Percentiles rank a stretch among this genome's conserved stretches.
Conservation (phyloP, 2,888 invertebrate species). For the Hypsopygia costalis region DNA sequence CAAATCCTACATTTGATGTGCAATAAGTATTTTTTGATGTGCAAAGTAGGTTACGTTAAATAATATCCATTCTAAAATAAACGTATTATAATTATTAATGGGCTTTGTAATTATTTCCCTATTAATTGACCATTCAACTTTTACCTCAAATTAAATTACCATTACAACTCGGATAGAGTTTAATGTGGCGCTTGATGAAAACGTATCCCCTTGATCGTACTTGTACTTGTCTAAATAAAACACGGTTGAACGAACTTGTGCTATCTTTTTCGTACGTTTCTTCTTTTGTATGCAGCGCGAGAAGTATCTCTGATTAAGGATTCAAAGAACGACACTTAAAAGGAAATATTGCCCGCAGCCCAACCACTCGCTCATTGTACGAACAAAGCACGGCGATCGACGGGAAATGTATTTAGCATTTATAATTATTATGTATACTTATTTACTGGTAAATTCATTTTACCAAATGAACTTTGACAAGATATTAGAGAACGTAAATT, state of each 20-base stretch:
- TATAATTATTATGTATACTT: not conserved
- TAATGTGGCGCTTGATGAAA: not conserved
- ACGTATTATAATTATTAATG: no score
- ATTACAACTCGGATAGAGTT: not conserved
- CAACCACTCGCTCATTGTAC: slow-evolving; percentile 33
- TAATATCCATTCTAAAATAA: no score
- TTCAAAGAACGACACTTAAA: slow-evolving; percentile 73
- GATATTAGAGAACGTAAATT: no score
- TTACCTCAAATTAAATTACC: no score
- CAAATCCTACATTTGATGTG: no score
- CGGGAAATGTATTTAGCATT: slow-evolving; percentile 13
- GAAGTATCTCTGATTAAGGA: slow-evolving; percentile 68
- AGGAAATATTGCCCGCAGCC: slow-evolving; percentile 66
- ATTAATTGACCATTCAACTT: no score
- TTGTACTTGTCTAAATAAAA: slow-evolving; percentile 28
- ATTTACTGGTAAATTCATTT: no score
- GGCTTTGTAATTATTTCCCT: no score
- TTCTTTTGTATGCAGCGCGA: slow-evolving; percentile 66
- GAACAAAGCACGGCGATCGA: slow-evolving; percentile 19
- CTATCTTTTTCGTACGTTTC: slow-evolving; percentile 50
- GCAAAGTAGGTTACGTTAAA: no score
- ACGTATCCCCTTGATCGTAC: not conserved
- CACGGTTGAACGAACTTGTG: slow-evolving; percentile 63
- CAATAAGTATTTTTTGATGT: no score
- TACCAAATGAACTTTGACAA: no score